phyloP scores from a whole-genome alignment of 2,113 vertebrate species.

The Cromileptes altivelis region DNA sequence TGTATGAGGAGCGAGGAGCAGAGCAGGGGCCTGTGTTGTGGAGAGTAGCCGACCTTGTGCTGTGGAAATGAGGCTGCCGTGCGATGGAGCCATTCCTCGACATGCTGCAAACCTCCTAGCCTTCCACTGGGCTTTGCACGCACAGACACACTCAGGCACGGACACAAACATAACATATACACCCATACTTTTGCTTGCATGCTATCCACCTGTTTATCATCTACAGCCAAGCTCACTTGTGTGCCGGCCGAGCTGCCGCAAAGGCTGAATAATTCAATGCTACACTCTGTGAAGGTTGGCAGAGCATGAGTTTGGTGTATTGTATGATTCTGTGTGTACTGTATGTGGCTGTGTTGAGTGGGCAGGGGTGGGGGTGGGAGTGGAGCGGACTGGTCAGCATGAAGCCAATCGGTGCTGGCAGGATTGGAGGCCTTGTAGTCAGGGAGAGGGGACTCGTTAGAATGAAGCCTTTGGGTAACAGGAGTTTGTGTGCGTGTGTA shows the following conservation, averaged over 20 bases:
- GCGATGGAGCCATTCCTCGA: slow-evolving; percentile 31
- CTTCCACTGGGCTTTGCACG: slow-evolving; percentile 44
- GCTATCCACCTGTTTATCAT: slow-evolving; percentile 70
- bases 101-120: slow-evolving; percentile 23
- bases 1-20: slow-evolving; percentile 44
- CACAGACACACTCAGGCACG: neutral
- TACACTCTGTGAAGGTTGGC: slow-evolving; percentile 57
- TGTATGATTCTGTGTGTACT: slow-evolving; percentile 50
- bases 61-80: slow-evolving; percentile 54
- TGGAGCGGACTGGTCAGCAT: slow-evolving; percentile 62
- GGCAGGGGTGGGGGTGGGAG: slow-evolving; percentile 35
- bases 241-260: slow-evolving; percentile 42
- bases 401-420: slow-evolving; percentile 78
- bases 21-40: slow-evolving; percentile 30
- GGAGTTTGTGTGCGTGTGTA: slow-evolving; percentile 28
- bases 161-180: slow-evolving; percentile 18
- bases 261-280: slow-evolving; percentile 81
- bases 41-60: slow-evolving; percentile 61
- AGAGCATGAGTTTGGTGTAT: slow-evolving; percentile 33
- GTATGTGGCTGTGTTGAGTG: slow-evolving; percentile 41
- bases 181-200: slow-evolving; percentile 20
- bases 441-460: slow-evolving; percentile 66
- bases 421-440: slow-evolving; percentile 73
- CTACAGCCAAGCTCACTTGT: slow-evolving; percentile 32
- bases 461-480: slow-evolving; percentile 72